phyloP scores from a whole-genome alignment of 2,797 vertebrate genomes.

The Monodelphis domestica region DNA sequence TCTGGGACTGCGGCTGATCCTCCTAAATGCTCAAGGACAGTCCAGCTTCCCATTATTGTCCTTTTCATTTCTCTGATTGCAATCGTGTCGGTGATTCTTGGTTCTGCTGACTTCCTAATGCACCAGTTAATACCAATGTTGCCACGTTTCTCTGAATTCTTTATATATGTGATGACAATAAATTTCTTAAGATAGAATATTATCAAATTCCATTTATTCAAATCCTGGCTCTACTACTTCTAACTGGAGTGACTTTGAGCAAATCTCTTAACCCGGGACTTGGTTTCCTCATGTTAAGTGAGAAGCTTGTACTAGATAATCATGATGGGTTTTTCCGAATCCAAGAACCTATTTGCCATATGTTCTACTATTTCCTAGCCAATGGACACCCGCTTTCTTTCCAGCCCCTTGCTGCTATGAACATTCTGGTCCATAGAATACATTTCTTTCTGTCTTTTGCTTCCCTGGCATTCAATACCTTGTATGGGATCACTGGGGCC shows the following conservation, averaged over 20 bases:
- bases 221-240: not conserved
- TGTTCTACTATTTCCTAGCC: not conserved
- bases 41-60: not conserved
- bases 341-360: not conserved
- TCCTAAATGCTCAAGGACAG: not conserved
- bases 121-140: not conserved
- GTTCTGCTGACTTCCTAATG: not conserved
- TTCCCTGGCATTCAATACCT: not conserved
- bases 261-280: not conserved
- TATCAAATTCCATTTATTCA: not conserved
- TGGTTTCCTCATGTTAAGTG: not conserved
- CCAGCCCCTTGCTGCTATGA: not conserved
- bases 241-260: not conserved
- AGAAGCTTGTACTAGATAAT: not conserved
- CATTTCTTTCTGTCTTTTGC: not conserved
- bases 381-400: not conserved
- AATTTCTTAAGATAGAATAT: not conserved
- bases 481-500: not conserved
- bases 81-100: not conserved
- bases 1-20: not conserved
- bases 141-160: not conserved
- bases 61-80: not conserved
- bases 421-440: not conserved
- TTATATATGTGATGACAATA: not conserved
- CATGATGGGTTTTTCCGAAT: not conserved